Conservation (phyloP, 1,140 invertebrate species). For the Chionoecetes opilio region DNA sequence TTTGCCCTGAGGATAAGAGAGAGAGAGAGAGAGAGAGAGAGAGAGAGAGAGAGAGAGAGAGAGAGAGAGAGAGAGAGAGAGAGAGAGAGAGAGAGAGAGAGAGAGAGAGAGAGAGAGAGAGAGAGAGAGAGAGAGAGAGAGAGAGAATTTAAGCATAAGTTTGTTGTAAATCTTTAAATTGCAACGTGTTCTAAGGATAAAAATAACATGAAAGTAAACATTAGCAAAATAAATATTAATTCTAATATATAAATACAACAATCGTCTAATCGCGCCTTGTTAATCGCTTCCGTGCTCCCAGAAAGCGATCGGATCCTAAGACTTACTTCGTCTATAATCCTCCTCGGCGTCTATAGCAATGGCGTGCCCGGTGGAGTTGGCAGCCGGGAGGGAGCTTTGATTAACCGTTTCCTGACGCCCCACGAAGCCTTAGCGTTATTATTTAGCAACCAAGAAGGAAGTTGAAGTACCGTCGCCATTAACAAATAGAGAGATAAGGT, state of each 20-base stretch:
- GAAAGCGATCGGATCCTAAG: not conserved
- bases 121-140: too few relatives aligned
- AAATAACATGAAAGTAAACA: not conserved
- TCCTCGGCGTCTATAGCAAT: not conserved
- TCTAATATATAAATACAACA: not conserved
- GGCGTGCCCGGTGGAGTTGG: not conserved
- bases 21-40: constrained; percentile 48
- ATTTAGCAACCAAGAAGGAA: too few relatives aligned
- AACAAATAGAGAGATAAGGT: too few relatives aligned
- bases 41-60: constrained; percentile 44
- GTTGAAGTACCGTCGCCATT: too few relatives aligned
- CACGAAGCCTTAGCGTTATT: not conserved
- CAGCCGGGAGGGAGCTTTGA: not conserved
- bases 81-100: too few relatives aligned
- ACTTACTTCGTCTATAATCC: not conserved
- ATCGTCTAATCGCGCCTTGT: too few relatives aligned
- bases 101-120: too few relatives aligned
- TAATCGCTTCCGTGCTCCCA: too few relatives aligned
- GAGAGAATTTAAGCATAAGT: too few relatives aligned
- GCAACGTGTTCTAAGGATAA: not conserved
- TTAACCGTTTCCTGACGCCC: not conserved
- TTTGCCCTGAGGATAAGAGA: constrained; percentile 5
- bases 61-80: not conserved
- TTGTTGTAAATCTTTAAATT: too few relatives aligned
- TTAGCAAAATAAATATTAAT: not conserved